These are phyloP conservation scores for Fregetta grallaria DNA, from an alignment of 2,113 vertebrate genomes.

Conservation along the genomic window DNA sequence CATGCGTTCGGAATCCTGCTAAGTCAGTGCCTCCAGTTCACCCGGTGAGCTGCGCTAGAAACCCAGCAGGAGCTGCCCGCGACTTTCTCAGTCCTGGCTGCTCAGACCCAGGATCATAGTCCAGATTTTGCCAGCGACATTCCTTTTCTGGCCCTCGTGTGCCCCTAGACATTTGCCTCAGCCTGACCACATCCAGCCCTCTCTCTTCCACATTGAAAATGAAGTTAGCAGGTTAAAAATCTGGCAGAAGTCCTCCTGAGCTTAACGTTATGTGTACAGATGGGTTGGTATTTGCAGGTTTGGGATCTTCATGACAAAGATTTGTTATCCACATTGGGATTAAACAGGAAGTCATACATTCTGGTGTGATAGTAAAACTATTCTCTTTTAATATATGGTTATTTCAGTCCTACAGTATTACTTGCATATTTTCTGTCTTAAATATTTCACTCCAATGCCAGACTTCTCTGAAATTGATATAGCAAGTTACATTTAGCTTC, in stretches of 20 bases:
- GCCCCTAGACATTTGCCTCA: background rate
- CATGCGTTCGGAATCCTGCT: background rate
- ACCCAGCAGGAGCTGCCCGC: background rate
- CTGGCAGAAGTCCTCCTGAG: background rate
- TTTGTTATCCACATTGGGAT: background rate
- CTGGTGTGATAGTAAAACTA: background rate
- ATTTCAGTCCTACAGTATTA: background rate
- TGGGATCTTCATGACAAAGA: background rate
- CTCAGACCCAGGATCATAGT: background rate
- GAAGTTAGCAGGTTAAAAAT: background rate
- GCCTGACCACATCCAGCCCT: background rate
- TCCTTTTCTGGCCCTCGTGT: background rate
- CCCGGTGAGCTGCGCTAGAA: background rate
- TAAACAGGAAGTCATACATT: background rate
- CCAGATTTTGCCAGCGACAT: background rate
- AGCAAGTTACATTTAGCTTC: background rate
- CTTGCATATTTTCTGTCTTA: background rate
- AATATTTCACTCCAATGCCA: background rate
- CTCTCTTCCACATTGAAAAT: background rate
- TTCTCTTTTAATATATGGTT: background rate
- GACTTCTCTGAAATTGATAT: background rate
- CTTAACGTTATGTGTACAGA: background rate
- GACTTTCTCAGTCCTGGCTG: background rate
- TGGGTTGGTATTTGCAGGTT: background rate
- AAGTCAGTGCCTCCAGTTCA: background rate